Conservation (phyloP, 2,797 vertebrate species). For the Mus minutoides region DNA sequence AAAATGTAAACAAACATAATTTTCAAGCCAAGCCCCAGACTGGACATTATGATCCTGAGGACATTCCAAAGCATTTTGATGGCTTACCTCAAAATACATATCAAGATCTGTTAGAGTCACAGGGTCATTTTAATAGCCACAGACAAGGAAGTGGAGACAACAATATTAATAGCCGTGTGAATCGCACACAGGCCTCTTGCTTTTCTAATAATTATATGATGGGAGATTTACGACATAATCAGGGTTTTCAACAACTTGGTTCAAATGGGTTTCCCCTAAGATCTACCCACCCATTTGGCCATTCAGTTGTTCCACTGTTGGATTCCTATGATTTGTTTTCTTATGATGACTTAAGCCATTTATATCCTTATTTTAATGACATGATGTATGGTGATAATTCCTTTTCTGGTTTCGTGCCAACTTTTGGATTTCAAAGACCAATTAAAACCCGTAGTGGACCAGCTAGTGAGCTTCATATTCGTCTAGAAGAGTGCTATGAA, state of each 20-base stretch:
- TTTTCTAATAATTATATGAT: constrained; percentile 85
- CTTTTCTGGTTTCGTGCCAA: constrained; percentile 86
- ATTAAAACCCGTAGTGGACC: constrained; percentile 87
- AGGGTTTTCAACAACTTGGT: constrained; percentile 82
- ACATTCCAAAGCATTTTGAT: constrained; percentile 85
- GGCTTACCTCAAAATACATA: constrained; percentile 86
- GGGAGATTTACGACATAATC: constrained; percentile 86
- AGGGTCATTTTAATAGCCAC: constrained; percentile 84
- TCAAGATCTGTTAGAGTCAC: constrained; percentile 85
- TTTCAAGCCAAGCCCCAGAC: constrained; percentile 84
- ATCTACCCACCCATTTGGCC: constrained; percentile 81
- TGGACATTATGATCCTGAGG: constrained; percentile 83
- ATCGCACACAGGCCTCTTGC: constrained; percentile 83
- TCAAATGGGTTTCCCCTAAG: constrained; percentile 84
- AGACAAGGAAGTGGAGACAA: constrained; percentile 84
- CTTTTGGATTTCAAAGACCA: constrained; percentile 84
- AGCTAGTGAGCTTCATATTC: constrained; percentile 89
- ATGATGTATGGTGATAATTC: constrained; percentile 84
- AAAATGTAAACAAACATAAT: constrained; percentile 85
- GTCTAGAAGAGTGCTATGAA: constrained; percentile 93
- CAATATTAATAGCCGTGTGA: constrained; percentile 72
- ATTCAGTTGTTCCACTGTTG: constrained; percentile 82
- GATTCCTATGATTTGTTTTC: constrained; percentile 86
- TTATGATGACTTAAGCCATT: constrained; percentile 85
- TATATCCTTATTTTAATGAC: constrained; percentile 88